Percentiles rank a stretch among this genome's conserved stretches.
These are phyloP conservation scores for Coptodon rendalli DNA, from an alignment of 2,113 vertebrate genomes.

Conservation along the genomic window DNA sequence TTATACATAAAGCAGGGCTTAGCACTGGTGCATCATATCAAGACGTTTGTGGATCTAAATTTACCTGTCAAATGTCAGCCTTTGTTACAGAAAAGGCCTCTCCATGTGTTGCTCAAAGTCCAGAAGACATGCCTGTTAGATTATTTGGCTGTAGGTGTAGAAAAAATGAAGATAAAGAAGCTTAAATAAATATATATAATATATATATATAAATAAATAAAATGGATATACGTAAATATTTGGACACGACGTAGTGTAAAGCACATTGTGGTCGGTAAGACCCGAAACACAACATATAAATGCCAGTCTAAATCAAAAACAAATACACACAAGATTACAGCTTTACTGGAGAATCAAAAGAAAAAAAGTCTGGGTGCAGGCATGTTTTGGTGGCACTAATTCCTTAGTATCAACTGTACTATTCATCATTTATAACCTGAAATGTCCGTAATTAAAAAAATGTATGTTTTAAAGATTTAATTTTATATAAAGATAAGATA, in stretches of 20 bases:
- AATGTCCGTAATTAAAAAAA: neutral
- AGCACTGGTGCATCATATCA: neutral
- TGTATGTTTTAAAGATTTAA: neutral
- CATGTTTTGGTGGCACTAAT: neutral
- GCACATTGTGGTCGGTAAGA: neutral
- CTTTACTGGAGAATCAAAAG: neutral
- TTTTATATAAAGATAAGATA: neutral
- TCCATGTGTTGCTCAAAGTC: neutral
- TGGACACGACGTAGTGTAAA: neutral
- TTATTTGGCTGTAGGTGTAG: neutral
- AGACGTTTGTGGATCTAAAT: neutral
- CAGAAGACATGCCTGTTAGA: neutral
- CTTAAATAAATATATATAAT: too few relatives aligned
- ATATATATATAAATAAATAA: too few relatives aligned
- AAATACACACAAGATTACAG: neutral
- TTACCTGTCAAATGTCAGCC: neutral
- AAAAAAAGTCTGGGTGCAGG: neutral
- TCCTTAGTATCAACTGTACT: neutral
- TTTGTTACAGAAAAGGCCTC: neutral
- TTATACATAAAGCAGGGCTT: neutral
- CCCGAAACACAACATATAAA: neutral
- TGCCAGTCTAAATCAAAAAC: neutral
- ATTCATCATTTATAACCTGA: neutral
- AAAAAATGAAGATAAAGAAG: neutral
- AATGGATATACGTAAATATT: neutral